Base-by-base conservation (phyloP, 2,888 invertebrate species). In the Abrostola triplasia region DNA sequence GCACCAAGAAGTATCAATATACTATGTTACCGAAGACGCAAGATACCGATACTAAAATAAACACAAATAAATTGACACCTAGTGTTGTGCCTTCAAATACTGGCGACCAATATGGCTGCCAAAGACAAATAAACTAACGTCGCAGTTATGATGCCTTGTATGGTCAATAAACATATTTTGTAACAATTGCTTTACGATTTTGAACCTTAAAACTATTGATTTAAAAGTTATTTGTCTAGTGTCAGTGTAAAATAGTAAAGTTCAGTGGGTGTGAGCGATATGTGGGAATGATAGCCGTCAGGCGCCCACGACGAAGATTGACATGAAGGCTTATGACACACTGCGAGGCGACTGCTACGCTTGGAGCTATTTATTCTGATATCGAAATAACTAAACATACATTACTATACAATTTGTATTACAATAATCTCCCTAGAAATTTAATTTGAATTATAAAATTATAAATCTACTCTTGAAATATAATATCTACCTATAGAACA, bases 201-300 rank as follows among this genome's bases (percentile, higher is more conserved):
- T 54, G 35, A 44, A 48, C 70, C 55, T 64, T 77, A 70, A 11
- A 0, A 0, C 0, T 5, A 36, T 52, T 8, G 6, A 0, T 5
- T 48, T 61, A 77, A 58, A 62, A 58, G 40, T 56, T 13, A 44
- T 24, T 65, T 65, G 57, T n/a, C 42, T 11, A 52, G 10, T 48
- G 42, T 52, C 44, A 12, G 64, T 52, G 48, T 61, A 64, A 71
- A 49, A 65, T 74, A 64, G 70, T 71, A 38, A 59, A 59, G 63
- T 68, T 69, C 59, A 56, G 84, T 86, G 84, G 84, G 85, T 79
- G 87, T 83, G 75, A 80, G 73, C 73, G 80, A 81, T 80, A 78
- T 77, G 80, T 73, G 79, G 77, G 81, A 78, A 74, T 77, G 81
- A 82, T 82, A 78, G 76, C 61, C 72, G 74, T 74, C 79, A 69